Base-by-base conservation (phyloP, 2,888 invertebrate species). In the Macrosiphum euphorbiae region DNA sequence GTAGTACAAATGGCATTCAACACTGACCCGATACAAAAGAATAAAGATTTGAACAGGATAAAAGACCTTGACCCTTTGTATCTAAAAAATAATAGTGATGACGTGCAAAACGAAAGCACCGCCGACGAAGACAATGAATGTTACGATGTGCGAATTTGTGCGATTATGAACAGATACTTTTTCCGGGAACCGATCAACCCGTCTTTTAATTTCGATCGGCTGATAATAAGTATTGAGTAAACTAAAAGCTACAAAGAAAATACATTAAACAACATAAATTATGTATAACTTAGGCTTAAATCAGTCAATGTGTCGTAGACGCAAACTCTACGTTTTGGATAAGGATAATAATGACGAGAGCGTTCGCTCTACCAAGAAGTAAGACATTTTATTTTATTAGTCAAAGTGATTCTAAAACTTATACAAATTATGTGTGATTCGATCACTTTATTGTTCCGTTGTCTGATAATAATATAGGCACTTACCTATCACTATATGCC, bases 1-100 rank as follows among this genome's bases (percentile, higher is more conserved):
- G 84, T 84, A 0, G 16, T 93, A 89, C 93, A 89, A 89, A 89
- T 55, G 89, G 55, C 93, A 13, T 89, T 84, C n/a, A 11, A 85
- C 3, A 10, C 87, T 35, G 10, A 86, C 28, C 41, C 16, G 3
- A 10, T 16, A 0, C 7, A 24, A 44, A 41, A 16, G 5, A n/a
- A n/a, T 13, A 35, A 84, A 55, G 55, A 20, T 78, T 1, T 24
- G 16, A 86, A 26, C 4, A 44, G 7, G 4, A 44, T 28, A 13
- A 91, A 91, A n/a, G 47, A 61, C 11, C 2, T 58, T 5, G n/a
- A 47, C 7, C 44, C 88, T 89, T 58, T 89, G 44, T 5, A 78
- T 78, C 20, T 35, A 85, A 11, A 24, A 47, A 86, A 78, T 78
- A 20, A 35, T 78, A 47, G 26, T n/a, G 3, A n/a, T 5, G 35